A percentile compares a stretch with the other conserved stretches of the same genome.
Conservation (phyloP, 2,113 vertebrate species). For the Pipra filicauda region DNA sequence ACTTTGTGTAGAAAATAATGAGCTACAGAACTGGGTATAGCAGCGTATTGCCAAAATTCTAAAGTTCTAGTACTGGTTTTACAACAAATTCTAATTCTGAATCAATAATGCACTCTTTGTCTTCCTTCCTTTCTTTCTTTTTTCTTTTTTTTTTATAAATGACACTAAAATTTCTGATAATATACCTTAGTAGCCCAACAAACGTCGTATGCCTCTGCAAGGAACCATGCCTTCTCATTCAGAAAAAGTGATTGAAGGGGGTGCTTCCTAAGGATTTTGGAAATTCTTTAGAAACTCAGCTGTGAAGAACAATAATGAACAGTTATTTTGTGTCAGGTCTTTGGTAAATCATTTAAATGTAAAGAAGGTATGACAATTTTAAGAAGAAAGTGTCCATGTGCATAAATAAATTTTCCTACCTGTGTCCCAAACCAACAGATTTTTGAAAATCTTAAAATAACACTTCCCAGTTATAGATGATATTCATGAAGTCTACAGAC, state of each 20-base stretch:
- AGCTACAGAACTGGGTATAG: slow-evolving; percentile 16
- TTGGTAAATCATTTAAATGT: not conserved
- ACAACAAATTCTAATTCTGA: slow-evolving; percentile 15
- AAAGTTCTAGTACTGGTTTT: slow-evolving; percentile 16
- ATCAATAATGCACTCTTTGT: not conserved
- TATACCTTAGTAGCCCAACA: not conserved
- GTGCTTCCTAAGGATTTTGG: not conserved
- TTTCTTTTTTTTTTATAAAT: not conserved
- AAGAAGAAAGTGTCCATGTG: not conserved
- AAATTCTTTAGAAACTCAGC: not conserved
- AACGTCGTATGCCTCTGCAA: not conserved
- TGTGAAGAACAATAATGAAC: not conserved
- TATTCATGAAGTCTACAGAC: not conserved
- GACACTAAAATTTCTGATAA: not conserved
- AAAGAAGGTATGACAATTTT: not conserved
- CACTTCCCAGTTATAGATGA: not conserved
- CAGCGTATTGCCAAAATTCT: slow-evolving; percentile 33
- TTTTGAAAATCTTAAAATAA: not conserved
- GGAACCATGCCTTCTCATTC: not conserved
- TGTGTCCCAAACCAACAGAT: not conserved
- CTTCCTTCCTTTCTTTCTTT: not conserved
- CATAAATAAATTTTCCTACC: not conserved
- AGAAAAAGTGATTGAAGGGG: not conserved
- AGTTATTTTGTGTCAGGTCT: not conserved
- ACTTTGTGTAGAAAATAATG: slow-evolving; percentile 58